Evolutionary conservation across 2,797 vertebrate genomes (phyloP).

Genomic region (Pangasius mekongensis): DNA sequence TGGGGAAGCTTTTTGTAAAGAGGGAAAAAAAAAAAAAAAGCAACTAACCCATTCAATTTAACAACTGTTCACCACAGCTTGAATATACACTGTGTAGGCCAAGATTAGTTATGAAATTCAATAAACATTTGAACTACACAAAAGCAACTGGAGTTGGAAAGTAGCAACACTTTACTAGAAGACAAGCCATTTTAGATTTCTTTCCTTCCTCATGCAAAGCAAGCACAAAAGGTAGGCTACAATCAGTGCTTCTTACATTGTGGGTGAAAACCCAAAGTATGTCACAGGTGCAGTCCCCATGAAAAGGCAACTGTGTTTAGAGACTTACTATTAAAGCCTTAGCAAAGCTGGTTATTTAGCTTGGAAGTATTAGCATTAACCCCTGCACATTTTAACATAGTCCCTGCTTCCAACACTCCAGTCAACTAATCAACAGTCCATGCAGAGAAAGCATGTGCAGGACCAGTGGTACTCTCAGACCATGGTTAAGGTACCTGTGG

Average conservation of each 20-base stretch:
- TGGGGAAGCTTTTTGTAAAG: too few relatives aligned
- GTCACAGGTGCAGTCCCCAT: neutral
- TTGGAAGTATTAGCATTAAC: too few relatives aligned
- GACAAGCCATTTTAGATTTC: neutral
- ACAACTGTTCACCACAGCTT: too few relatives aligned
- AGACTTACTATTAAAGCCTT: neutral
- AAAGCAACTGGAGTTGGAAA: too few relatives aligned
- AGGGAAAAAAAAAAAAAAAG: too few relatives aligned
- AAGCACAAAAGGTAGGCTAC: neutral
- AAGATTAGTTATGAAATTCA: too few relatives aligned
- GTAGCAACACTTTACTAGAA: too few relatives aligned
- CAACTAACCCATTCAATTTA: too few relatives aligned
- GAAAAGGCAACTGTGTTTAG: neutral
- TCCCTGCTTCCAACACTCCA: neutral
- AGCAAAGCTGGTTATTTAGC: too few relatives aligned
- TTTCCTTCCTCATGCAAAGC: too few relatives aligned
- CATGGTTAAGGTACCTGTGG: neutral
- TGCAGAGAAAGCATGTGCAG: neutral
- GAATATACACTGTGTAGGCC: too few relatives aligned
- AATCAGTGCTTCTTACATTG: neutral
- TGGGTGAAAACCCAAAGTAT: neutral
- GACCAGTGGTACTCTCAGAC: neutral
- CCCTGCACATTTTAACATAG: neutral
- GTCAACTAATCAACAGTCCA: neutral
- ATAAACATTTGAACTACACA: too few relatives aligned